Percentiles rank a stretch among this genome's conserved stretches.
Conservation (phyloP, 2,888 invertebrate genomes). For the Morpho achilles region DNA sequence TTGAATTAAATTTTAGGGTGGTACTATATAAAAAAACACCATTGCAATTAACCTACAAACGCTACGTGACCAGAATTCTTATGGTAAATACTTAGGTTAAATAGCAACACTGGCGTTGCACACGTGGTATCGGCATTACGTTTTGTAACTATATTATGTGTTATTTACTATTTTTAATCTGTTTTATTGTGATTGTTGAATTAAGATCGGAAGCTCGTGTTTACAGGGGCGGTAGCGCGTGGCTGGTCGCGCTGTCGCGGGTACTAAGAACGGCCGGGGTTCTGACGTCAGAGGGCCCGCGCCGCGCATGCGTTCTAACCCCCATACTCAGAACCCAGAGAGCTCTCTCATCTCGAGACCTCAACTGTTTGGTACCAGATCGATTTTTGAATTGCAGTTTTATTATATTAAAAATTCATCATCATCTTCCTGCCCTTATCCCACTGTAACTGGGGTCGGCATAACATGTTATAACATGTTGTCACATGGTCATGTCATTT, state of each 20-base stretch:
- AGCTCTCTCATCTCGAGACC: conserved; percentile 73
- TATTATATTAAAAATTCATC: conserved; percentile 9
- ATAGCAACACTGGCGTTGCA: conserved; percentile 1
- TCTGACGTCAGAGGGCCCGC: conserved; percentile 57
- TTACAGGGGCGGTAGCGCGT: conserved; percentile 64
- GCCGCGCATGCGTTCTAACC: conserved; percentile 63
- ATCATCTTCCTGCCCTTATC: too few species aligned
- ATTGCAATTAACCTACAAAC: background rate
- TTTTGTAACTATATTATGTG: background rate
- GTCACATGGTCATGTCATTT: too few species aligned
- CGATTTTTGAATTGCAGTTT: conserved; percentile 73
- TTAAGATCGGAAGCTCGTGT: conserved; percentile 68
- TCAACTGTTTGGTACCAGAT: conserved; percentile 73
- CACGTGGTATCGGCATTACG: conserved; percentile 2
- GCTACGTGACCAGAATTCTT: conserved; percentile 1
- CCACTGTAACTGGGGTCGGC: too few species aligned
- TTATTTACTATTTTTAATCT: conserved; percentile 3
- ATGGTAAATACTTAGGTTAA: conserved; percentile 14
- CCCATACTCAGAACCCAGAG: conserved; percentile 67
- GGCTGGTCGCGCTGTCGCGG: conserved; percentile 69
- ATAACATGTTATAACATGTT: too few species aligned
- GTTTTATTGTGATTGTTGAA: conserved; percentile 46
- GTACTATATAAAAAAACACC: background rate
- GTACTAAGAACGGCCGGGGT: conserved; percentile 69
- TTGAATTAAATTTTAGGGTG: background rate